Evolutionary conservation across 2,113 vertebrate genomes (phyloP).

Genomic region (Willisornis vidua): DNA sequence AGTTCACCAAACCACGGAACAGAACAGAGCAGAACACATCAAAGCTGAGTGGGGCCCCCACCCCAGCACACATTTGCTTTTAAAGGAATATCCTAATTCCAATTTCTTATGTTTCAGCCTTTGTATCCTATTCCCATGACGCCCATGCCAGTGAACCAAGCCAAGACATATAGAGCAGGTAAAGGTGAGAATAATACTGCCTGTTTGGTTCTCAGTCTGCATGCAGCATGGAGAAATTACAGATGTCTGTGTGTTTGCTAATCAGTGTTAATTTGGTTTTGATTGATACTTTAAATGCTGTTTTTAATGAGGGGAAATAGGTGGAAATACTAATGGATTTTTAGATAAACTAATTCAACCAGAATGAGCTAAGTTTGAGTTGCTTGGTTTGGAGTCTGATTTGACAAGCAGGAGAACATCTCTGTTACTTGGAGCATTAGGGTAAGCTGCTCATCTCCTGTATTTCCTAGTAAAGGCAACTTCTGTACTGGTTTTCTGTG

Average conservation of each 20-base stretch:
- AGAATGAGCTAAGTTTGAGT: background rate
- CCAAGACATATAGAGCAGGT: constrained; percentile 99
- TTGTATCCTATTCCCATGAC: constrained; percentile 97
- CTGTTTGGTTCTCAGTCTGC: constrained; percentile 73
- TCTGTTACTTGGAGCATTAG: background rate
- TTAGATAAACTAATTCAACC: background rate
- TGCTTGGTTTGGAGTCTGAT: background rate
- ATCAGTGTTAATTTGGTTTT: background rate
- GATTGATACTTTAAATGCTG: background rate
- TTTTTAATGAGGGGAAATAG: background rate
- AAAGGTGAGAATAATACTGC: constrained; percentile 93
- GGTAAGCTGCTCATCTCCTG: background rate
- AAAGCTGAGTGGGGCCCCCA: background rate
- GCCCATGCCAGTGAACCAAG: constrained; percentile 96
- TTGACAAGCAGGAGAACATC: background rate
- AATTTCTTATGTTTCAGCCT: constrained; percentile 79
- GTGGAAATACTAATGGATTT: background rate
- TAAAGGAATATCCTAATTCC: background rate
- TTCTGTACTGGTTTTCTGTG: background rate
- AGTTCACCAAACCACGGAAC: background rate
- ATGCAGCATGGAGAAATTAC: constrained; percentile 67
- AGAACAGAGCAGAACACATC: background rate
- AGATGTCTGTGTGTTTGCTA: background rate
- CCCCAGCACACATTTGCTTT: background rate
- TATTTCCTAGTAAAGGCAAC: background rate